phyloP scores from a whole-genome alignment of 2,888 invertebrate species.

The Diaperis boleti region DNA sequence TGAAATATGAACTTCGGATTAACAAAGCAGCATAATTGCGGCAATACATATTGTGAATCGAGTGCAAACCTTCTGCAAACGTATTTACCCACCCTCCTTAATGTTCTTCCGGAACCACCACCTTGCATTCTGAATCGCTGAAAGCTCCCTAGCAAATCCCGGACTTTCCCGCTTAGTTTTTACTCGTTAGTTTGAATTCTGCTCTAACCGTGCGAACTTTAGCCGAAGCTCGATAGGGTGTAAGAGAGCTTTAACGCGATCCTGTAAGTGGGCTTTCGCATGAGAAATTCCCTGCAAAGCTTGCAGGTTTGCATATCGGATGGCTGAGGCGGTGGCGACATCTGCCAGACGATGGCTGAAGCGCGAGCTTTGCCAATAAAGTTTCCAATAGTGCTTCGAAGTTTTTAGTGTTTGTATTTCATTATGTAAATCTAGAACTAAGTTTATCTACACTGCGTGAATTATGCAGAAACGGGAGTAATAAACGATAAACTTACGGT shows the following conservation, averaged over 20 bases:
- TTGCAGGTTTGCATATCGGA: slow-evolving; percentile 21
- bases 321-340: slow-evolving; percentile 26
- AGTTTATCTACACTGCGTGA: background rate
- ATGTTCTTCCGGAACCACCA: no score
- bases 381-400: background rate
- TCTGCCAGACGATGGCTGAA: slow-evolving; percentile 23
- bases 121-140: no score
- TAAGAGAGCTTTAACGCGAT: background rate
- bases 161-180: slow-evolving; percentile 4
- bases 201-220: background rate
- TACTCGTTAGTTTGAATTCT: slow-evolving; percentile 6
- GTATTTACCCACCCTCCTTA: no score
- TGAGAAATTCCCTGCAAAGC: slow-evolving; percentile 26
- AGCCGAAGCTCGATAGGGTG: slow-evolving; percentile 11
- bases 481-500: background rate
- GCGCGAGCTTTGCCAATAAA: slow-evolving; percentile 10
- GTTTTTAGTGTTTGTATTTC: background rate
- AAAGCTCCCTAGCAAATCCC: background rate
- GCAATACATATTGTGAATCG: no score
- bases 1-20: no score
- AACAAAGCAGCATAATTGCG: no score
- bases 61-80: no score
- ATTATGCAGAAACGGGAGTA: background rate
- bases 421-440: background rate
- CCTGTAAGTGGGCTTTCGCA: slow-evolving; percentile 20